A percentile compares a stretch with the other conserved stretches of the same genome.
These are phyloP conservation scores for Urophycis tenuis DNA, from an alignment of 2,797 vertebrate species.

Conservation along the genomic window DNA sequence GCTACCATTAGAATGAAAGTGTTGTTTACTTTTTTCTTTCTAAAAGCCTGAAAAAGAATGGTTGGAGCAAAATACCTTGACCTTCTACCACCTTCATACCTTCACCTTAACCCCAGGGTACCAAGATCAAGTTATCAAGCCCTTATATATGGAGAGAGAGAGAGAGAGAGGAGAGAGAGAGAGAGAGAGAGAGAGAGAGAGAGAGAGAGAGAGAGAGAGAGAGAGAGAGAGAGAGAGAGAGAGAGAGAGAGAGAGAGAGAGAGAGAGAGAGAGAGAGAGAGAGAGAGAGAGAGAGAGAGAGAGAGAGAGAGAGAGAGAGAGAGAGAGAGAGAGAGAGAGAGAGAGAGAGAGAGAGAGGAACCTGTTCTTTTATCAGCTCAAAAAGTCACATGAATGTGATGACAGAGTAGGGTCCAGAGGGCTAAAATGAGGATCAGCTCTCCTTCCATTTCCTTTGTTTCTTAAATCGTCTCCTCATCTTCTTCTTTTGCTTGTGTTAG, in stretches of 20 bases:
- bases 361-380: conserved; percentile 60
- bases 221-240: too few relatives aligned
- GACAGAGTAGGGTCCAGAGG: conserved; percentile 70
- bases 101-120: background rate
- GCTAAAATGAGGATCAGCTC: conserved; percentile 63
- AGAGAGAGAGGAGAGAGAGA: background rate
- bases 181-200: background rate
- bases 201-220: too few relatives aligned
- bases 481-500: conserved; percentile 19
- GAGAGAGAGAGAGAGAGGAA: conserved; percentile 33
- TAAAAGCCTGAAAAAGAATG: background rate
- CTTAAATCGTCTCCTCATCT: conserved; percentile 42
- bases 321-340: too few relatives aligned
- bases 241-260: too few relatives aligned
- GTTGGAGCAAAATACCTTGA: background rate
- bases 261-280: too few relatives aligned
- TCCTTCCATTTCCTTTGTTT: conserved; percentile 30
- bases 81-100: background rate
- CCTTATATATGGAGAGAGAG: background rate
- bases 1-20: conserved; percentile 43
- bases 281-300: too few relatives aligned
- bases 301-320: too few relatives aligned
- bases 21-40: conserved; percentile 9
- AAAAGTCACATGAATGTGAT: conserved; percentile 61
- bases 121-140: background rate